A percentile compares a stretch with the other conserved stretches of the same genome.
phyloP scores from a whole-genome alignment of 2,113 vertebrate species.

The Halichoerus grypus region DNA sequence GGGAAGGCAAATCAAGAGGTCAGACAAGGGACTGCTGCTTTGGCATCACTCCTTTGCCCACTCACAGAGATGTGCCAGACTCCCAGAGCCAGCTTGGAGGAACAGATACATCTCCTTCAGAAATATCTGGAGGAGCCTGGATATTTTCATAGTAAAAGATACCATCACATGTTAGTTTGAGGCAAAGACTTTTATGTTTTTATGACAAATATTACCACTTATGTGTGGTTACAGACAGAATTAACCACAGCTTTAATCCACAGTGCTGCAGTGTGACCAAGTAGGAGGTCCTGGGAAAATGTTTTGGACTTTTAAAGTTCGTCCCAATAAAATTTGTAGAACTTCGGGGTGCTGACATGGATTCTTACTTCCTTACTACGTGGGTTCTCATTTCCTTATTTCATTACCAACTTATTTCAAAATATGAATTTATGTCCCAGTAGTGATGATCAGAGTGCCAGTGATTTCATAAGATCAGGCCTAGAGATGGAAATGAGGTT shows the following conservation, averaged over 20 bases:
- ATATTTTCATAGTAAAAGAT: neutral
- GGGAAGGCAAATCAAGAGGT: conserved; percentile 25
- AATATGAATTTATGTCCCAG: conserved; percentile 11
- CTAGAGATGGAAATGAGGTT: neutral
- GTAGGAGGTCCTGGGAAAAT: neutral
- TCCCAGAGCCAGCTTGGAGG: neutral
- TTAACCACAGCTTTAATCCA: neutral
- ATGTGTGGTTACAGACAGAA: neutral
- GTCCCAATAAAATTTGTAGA: neutral
- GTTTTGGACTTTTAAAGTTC: neutral
- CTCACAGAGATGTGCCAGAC: neutral
- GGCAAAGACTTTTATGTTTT: neutral
- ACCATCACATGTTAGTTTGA: neutral
- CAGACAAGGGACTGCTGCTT: neutral
- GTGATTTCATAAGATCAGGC: neutral
- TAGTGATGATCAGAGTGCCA: neutral
- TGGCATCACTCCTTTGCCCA: neutral
- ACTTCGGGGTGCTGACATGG: neutral
- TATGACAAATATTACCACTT: neutral
- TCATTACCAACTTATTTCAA: conserved; percentile 14
- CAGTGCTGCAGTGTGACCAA: neutral
- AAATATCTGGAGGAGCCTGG: neutral
- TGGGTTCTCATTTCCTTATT: conserved; percentile 4
- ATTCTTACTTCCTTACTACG: conserved; percentile 14
- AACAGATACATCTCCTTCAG: neutral